Evolutionary conservation across 2,888 invertebrate genomes (phyloP), one percentile per base, ranked within the genome.

Genomic region (Erebia ligea): DNA sequence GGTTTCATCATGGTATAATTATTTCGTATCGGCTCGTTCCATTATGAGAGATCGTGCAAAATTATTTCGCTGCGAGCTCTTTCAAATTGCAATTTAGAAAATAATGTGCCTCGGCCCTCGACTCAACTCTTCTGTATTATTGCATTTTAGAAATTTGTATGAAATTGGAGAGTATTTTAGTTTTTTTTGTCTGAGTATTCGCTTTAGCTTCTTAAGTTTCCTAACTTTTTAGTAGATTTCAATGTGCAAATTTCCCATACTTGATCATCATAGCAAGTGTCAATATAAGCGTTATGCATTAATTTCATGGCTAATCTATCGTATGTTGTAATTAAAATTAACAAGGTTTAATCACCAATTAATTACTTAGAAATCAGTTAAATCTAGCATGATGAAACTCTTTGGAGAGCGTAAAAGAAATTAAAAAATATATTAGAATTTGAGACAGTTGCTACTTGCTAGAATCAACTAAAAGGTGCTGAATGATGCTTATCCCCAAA

Each of bases 1-100:
- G 34, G 67, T 72, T 72, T 70, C 70, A 54, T 57, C 69, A 72
- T 50, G 11, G 34, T 70, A 72, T 73, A 75, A 75, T 73, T 75
- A 75, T 75, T 75, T 69, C 66, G 70, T 72, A 72, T 75, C 72
- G 71, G 70, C 52, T 63, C 63, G 62, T 69, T 63, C 59, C 21
- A 52, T 69, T 45, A 69, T 59, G 67, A 58, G 64, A 69, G 64
- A 67, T 72, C 70, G 66, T 69, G 69, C 68, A 68, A 72, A 71
- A 70, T 68, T 68, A 64, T 71, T 57, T 69, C 40, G 68, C 72
- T 65, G 34, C 63, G 68, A 72, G 74, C 69, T 50, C 40, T 40
- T 69, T n/a, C 52, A 66, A 58, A 63, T 67, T 67, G 42, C 56
- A 54, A 54, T 64, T 52, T 34, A 64, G 63, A 63, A 45, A 64